A percentile compares a stretch with the other conserved stretches of the same genome.
Evolutionary conservation across 1,140 invertebrate genomes (phyloP).

Genomic region (Aphidius gifuensis): DNA sequence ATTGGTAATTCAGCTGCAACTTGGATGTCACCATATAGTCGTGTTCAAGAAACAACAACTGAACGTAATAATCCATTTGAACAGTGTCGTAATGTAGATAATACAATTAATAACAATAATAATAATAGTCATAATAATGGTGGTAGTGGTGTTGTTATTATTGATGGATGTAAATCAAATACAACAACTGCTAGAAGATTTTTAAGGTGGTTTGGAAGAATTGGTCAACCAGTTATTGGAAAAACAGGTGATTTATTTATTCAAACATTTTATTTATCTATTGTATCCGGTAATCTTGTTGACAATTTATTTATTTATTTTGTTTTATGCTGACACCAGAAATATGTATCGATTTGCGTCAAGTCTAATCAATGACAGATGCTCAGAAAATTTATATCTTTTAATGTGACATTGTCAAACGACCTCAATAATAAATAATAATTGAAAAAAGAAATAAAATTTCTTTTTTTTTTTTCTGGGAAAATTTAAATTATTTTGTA

Average conservation of each 20-base stretch:
- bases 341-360: too few relatives aligned
- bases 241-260: conserved; percentile 40
- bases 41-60: conserved; percentile 24
- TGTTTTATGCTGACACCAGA: too few relatives aligned
- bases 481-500: too few relatives aligned
- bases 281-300: not conserved
- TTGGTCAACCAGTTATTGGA: conserved; percentile 46
- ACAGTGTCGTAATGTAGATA: conserved; percentile 18
- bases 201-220: conserved; percentile 48
- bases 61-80: conserved; percentile 2
- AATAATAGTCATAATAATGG: conserved; percentile 24
- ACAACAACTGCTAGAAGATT: conserved; percentile 46
- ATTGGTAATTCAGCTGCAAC: conserved; percentile 37
- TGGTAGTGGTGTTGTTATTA: conserved; percentile 44
- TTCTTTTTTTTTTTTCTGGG: too few relatives aligned
- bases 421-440: not conserved
- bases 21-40: conserved; percentile 46
- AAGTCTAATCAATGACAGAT: too few relatives aligned
- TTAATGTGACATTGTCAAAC: too few relatives aligned
- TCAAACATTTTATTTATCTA: not conserved
- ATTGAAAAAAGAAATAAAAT: too few relatives aligned
- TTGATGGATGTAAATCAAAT: conserved; percentile 43
- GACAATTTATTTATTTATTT: too few relatives aligned
- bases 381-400: too few relatives aligned
- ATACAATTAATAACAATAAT: conserved; percentile 22